Conservation (phyloP, 2,797 vertebrate genomes). For the Myotis vivesi region DNA sequence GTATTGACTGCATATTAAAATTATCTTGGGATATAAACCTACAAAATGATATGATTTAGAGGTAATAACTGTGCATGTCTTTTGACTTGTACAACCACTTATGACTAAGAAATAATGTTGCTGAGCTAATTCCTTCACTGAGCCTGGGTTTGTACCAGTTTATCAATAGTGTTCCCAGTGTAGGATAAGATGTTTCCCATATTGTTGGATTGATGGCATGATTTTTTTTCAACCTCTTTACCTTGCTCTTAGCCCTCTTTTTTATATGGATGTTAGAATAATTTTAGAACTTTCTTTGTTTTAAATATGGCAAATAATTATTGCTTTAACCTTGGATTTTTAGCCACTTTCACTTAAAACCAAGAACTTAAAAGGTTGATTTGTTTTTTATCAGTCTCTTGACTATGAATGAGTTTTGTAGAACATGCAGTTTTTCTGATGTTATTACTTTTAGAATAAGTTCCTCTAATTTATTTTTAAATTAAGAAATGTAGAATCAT, state of each 20-base stretch:
- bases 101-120: not conserved
- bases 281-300: not conserved
- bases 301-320: not conserved
- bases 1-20: not conserved
- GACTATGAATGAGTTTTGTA: conserved; percentile 32
- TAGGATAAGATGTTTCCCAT: not conserved
- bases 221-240: not conserved
- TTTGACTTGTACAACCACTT: not conserved
- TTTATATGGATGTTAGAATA: not conserved
- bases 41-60: not conserved
- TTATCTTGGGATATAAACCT: not conserved
- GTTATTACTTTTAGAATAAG: conserved; percentile 39
- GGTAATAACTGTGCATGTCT: not conserved
- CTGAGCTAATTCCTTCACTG: not conserved
- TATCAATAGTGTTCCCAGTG: not conserved
- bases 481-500: conserved; percentile 47
- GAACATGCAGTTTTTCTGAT: conserved; percentile 26
- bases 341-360: not conserved
- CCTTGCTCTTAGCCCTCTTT: not conserved
- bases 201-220: not conserved
- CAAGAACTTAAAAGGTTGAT: conserved; percentile 34
- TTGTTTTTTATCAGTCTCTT: conserved; percentile 44
- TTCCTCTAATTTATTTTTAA: conserved; percentile 60
- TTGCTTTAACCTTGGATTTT: not conserved
- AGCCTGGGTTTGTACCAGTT: not conserved